Evolutionary conservation across 2,113 vertebrate species (phyloP).

Genomic region (Nibea coibor): DNA sequence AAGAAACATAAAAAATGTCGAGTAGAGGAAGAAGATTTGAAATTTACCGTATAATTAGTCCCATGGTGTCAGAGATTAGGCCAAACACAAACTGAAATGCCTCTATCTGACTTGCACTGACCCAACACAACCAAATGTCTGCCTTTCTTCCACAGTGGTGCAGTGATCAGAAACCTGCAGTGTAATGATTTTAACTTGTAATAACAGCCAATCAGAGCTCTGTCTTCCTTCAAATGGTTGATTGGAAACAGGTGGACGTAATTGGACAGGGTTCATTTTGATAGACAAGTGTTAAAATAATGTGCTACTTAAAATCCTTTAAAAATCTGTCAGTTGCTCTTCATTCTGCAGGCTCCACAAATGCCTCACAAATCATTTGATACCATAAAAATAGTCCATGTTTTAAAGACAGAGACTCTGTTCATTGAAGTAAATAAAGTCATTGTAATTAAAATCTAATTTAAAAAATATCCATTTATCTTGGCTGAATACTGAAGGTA

Average conservation of each 20-base stretch:
- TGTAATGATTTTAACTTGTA: neutral
- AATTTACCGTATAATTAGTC: neutral
- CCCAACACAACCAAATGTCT: neutral
- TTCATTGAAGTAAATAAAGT: too few species aligned
- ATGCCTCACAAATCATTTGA: too few species aligned
- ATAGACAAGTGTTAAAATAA: neutral
- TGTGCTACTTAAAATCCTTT: too few species aligned
- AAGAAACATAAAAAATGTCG: neutral
- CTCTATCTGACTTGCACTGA: neutral
- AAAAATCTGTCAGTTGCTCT: too few species aligned
- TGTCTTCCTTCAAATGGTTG: neutral
- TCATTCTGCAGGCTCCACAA: too few species aligned
- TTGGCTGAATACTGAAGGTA: too few species aligned
- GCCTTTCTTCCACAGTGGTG: neutral
- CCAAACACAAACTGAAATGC: neutral
- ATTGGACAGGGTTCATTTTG: neutral
- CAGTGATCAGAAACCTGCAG: fast-evolving
- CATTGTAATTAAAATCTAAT: too few species aligned
- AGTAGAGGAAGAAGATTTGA: neutral
- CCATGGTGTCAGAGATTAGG: constrained; percentile 7
- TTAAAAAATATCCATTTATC: too few species aligned
- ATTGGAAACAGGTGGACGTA: constrained; percentile 40
- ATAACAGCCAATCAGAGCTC: constrained; percentile 34
- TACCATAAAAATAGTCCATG: too few species aligned
- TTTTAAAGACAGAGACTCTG: too few species aligned